A percentile compares a stretch with the other conserved stretches of the same genome.
These are phyloP conservation scores for Andrena haemorrhoa DNA, from an alignment of 2,888 invertebrate species.

Conservation along the genomic window DNA sequence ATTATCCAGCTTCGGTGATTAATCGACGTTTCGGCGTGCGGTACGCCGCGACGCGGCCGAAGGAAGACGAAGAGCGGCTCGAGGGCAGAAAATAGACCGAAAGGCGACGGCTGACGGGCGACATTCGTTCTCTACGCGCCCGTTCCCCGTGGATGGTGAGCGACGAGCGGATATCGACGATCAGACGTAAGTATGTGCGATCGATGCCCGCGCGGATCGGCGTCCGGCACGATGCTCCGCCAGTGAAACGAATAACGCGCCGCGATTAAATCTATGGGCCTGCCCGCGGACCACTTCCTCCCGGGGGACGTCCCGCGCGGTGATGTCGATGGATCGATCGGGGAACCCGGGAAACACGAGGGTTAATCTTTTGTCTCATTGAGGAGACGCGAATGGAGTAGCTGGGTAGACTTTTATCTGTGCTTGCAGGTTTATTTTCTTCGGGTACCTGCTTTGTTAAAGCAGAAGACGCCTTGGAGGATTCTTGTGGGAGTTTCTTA, in stretches of 20 bases:
- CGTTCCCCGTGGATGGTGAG: conserved; percentile 48
- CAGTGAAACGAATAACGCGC: conserved; percentile 61
- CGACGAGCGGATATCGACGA: conserved; percentile 55
- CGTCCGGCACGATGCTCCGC: conserved; percentile 52
- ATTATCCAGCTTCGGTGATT: conserved; percentile 68
- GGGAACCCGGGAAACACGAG: conserved; percentile 31
- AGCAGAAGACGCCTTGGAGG: too few relatives aligned
- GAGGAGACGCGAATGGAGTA: not conserved
- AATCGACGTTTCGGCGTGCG: conserved; percentile 55
- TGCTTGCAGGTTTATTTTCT: not conserved
- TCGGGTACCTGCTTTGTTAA: not conserved
- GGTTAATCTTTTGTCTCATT: not conserved
- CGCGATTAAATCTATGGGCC: conserved; percentile 67
- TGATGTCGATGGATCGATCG: conserved; percentile 29
- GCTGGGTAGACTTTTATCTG: not conserved
- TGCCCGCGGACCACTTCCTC: conserved; percentile 50
- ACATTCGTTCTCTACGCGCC: conserved; percentile 51
- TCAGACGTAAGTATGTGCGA: conserved; percentile 65
- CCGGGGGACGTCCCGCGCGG: not conserved
- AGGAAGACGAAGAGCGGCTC: conserved; percentile 22
- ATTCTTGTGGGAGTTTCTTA: too few relatives aligned
- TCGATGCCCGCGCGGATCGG: conserved; percentile 49
- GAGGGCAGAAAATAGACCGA: conserved; percentile 30
- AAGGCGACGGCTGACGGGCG: conserved; percentile 24
- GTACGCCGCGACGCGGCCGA: conserved; percentile 17